Evolutionary conservation across 2,888 invertebrate species (phyloP).

Genomic region (Cheilosia impressa): DNA sequence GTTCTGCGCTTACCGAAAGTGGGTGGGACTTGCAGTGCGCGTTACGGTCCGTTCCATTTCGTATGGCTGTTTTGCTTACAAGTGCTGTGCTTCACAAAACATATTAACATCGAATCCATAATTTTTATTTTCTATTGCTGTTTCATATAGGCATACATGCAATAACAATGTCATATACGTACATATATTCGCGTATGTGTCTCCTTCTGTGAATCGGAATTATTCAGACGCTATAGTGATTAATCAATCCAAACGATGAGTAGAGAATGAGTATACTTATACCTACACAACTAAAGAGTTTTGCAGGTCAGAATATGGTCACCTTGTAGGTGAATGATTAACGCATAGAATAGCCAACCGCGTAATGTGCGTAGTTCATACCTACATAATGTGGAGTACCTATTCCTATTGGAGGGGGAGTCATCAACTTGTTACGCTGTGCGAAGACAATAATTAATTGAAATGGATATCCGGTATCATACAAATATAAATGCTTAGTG

Average conservation of each 20-base stretch:
- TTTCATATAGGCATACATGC: background rate
- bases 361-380: background rate
- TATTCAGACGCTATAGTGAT: constrained; percentile 8
- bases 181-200: background rate
- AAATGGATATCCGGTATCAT: constrained; percentile 33
- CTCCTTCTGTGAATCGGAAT: constrained; percentile 7
- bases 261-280: background rate
- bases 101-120: constrained; percentile 28
- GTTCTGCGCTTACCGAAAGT: constrained; percentile 33
- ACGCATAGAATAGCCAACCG: constrained; percentile 22
- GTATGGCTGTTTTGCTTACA: constrained; percentile 35
- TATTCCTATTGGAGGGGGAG: constrained; percentile 14
- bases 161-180: background rate
- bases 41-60: constrained; percentile 33
- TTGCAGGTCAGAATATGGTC: background rate
- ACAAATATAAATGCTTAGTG: background rate
- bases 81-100: constrained; percentile 30
- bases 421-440: constrained; percentile 33
- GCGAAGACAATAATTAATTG: constrained; percentile 11
- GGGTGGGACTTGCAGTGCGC: constrained; percentile 35
- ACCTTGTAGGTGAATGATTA: constrained; percentile 19
- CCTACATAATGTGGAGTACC: background rate
- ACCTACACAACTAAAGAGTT: background rate
- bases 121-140: constrained; percentile 11
- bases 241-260: background rate